phyloP scores from a whole-genome alignment of 2,888 invertebrate species.

The Alloscopus bannaensis region DNA sequence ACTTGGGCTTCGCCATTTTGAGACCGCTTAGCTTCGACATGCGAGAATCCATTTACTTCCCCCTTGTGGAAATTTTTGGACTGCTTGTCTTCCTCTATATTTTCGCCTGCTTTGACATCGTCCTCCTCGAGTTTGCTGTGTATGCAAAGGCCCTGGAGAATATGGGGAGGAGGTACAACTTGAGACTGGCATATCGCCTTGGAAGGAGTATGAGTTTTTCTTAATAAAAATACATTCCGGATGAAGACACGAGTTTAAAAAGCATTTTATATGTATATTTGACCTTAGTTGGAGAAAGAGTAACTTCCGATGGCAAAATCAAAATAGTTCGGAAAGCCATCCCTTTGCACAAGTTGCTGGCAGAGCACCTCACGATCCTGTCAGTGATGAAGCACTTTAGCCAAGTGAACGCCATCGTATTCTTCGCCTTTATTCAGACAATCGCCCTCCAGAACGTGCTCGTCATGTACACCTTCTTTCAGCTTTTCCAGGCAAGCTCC shows the following conservation, averaged over 20 bases:
- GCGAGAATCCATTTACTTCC: not conserved
- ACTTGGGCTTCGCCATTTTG: not conserved
- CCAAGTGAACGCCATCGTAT: not conserved
- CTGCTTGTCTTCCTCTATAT: not conserved
- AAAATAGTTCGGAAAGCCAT: no score
- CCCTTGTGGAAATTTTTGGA: constrained; percentile 2
- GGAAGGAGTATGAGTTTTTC: not conserved
- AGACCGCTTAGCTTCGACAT: not conserved
- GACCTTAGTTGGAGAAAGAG: not conserved
- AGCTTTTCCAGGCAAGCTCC: not conserved
- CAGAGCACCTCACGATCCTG: not conserved
- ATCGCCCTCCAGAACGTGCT: not conserved
- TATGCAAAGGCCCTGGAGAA: not conserved
- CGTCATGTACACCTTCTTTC: not conserved
- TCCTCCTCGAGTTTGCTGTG: not conserved
- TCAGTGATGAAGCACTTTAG: not conserved
- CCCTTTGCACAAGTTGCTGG: not conserved
- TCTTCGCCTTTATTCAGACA: not conserved
- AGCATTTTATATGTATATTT: not conserved
- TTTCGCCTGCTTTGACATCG: not conserved
- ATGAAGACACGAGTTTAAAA: not conserved
- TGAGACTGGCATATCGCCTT: not conserved
- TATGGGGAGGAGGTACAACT: not conserved
- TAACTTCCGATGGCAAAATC: not conserved
- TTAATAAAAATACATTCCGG: not conserved